Evolutionary conservation across 2,113 vertebrate species (phyloP).

Genomic region (Macquaria ambigua): DNA sequence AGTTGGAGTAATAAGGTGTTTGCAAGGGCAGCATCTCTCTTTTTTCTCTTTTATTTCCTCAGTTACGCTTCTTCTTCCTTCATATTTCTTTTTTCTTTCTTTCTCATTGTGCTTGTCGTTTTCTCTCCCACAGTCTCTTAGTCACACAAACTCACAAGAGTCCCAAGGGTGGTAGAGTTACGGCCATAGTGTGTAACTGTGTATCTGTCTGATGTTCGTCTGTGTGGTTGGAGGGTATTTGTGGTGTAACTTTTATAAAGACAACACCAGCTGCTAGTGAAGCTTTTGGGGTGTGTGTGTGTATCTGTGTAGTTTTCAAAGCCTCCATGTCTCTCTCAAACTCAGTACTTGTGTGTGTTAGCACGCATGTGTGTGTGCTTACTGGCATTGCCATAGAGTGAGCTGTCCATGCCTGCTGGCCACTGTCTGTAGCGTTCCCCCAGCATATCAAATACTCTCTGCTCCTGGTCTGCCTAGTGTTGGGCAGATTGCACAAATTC

Average conservation of each 20-base stretch:
- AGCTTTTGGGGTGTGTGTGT: constrained; percentile 13
- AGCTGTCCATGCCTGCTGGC: constrained; percentile 28
- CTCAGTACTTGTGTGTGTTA: not conserved
- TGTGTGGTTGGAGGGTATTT: not conserved
- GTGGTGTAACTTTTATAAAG: constrained; percentile 30
- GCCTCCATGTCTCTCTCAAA: constrained; percentile 13
- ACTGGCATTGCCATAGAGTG: constrained; percentile 34
- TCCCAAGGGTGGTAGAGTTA: not conserved
- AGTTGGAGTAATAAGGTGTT: constrained; percentile 62
- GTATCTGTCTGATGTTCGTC: constrained; percentile 12
- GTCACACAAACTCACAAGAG: constrained; percentile 9
- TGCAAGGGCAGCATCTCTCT: constrained; percentile 38
- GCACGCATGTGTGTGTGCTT: not conserved
- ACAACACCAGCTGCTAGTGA: constrained; percentile 28
- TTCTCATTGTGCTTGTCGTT: constrained; percentile 25
- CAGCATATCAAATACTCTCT: constrained; percentile 37
- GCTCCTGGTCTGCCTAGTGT: not conserved
- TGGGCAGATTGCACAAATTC: not conserved
- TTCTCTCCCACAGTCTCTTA: constrained; percentile 14
- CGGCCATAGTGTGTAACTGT: not conserved
- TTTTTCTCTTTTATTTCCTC: constrained; percentile 31
- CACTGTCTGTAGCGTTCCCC: constrained; percentile 22
- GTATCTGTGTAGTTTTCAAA: constrained; percentile 35
- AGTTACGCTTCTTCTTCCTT: constrained; percentile 14
- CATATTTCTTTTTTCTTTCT: constrained; percentile 14